Evolutionary conservation across 2,113 vertebrate genomes (phyloP).

Genomic region (Antechinus flavipes): DNA sequence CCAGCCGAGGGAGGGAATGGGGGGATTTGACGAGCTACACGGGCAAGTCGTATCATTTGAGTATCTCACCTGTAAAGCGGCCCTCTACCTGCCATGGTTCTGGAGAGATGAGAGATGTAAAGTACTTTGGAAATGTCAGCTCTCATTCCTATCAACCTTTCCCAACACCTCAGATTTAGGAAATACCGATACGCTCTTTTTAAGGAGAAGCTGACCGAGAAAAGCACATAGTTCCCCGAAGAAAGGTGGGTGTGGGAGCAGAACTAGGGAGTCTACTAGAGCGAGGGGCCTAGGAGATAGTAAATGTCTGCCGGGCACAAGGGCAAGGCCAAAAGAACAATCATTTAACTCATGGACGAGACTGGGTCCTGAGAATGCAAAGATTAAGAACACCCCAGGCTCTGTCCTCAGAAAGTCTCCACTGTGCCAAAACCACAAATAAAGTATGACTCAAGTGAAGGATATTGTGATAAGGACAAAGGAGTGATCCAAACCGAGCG

Average conservation of each 20-base stretch:
- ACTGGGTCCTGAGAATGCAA: not conserved
- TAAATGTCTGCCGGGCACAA: not conserved
- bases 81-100: not conserved
- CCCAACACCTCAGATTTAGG: not conserved
- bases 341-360: not conserved
- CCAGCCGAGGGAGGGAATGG: not conserved
- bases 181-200: not conserved
- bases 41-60: not conserved
- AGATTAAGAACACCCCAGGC: not conserved
- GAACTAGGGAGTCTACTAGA: not conserved
- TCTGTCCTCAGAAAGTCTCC: not conserved
- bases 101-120: not conserved
- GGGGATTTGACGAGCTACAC: not conserved
- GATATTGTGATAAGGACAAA: not conserved
- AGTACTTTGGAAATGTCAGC: not conserved
- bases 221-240: not conserved
- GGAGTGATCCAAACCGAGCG: not conserved
- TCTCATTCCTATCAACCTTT: not conserved
- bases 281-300: not conserved
- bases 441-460: not conserved
- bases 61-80: not conserved
- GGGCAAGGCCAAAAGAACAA: not conserved
- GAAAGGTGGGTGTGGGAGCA: not conserved
- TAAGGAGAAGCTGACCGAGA: not conserved
- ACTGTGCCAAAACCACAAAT: not conserved